phyloP scores from a whole-genome alignment of 2,888 invertebrate genomes.

The Ptychoptera contaminata region DNA sequence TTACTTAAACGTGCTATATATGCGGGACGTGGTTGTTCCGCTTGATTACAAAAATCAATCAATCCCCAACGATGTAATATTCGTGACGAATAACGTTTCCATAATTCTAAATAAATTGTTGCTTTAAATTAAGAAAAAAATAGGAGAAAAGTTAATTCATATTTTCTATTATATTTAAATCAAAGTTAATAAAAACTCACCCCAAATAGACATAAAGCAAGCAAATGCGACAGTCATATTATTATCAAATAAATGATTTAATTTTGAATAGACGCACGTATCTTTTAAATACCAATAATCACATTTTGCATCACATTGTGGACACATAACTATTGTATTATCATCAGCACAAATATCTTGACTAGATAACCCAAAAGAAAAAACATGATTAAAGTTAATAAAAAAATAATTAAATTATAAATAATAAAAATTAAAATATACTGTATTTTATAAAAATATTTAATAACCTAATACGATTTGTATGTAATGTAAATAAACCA shows the following conservation, averaged over 20 bases:
- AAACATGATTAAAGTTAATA: conserved; percentile 1
- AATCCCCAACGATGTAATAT: conserved; percentile 74
- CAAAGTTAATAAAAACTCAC: conserved; percentile 19
- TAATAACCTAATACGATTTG: conserved; percentile 30
- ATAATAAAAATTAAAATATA: background rate
- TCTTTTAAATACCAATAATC: conserved; percentile 56
- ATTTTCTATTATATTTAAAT: background rate
- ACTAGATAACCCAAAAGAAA: conserved; percentile 17
- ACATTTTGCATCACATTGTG: conserved; percentile 60
- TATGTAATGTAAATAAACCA: conserved; percentile 34
- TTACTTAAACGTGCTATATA: conserved; percentile 46
- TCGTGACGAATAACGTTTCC: conserved; percentile 65
- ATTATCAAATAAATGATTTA: conserved; percentile 73
- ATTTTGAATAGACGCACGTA: conserved; percentile 53
- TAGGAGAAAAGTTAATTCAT: background rate
- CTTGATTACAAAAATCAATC: conserved; percentile 51
- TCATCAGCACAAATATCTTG: conserved; percentile 41
- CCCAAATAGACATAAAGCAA: conserved; percentile 70
- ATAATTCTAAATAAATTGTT: conserved; percentile 62
- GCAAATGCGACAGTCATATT: conserved; percentile 63
- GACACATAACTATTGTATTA: conserved; percentile 57
- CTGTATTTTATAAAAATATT: too few relatives aligned
- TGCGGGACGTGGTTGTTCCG: conserved; percentile 64
- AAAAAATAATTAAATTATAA: background rate
- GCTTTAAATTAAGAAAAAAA: conserved; percentile 22